A percentile compares a stretch with the other conserved stretches of the same genome.
phyloP scores from a whole-genome alignment of 1,140 invertebrate genomes.

The Phocides pigmalion region DNA sequence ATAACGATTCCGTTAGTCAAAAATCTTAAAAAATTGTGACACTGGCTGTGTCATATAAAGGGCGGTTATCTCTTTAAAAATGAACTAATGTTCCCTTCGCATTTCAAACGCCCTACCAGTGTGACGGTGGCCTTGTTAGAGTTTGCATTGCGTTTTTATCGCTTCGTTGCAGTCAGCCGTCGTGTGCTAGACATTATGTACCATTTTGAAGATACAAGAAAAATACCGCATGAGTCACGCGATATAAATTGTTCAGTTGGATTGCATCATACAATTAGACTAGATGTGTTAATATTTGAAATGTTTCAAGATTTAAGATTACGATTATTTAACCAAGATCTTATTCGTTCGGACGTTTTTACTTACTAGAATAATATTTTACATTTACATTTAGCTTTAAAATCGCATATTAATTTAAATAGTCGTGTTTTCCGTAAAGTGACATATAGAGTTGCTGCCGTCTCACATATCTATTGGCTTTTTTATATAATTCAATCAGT shows the following conservation, averaged over 20 bases:
- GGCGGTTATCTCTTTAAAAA: too few relatives aligned
- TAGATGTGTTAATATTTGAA: neutral
- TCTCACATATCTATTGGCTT: too few relatives aligned
- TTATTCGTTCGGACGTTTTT: neutral
- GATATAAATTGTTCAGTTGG: neutral
- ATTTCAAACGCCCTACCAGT: too few relatives aligned
- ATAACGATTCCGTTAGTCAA: too few relatives aligned
- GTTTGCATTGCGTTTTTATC: neutral
- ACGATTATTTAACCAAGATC: neutral
- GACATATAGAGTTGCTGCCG: too few relatives aligned
- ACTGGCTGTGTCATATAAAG: too few relatives aligned
- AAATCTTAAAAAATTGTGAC: too few relatives aligned
- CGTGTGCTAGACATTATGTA: neutral
- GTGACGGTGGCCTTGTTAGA: neutral
- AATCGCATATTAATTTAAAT: neutral
- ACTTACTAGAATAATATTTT: neutral
- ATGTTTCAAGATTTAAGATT: conserved; percentile 8
- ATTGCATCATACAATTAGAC: conserved; percentile 9
- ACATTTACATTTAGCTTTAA: neutral
- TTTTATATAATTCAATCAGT: too few relatives aligned
- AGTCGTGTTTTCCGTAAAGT: too few relatives aligned
- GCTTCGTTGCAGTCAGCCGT: neutral
- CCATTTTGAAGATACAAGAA: neutral
- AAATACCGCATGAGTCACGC: conserved; percentile 6
- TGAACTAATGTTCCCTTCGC: too few relatives aligned